Conservation (phyloP, 2,888 invertebrate genomes). For the Archaeoteleia sp. region DNA sequence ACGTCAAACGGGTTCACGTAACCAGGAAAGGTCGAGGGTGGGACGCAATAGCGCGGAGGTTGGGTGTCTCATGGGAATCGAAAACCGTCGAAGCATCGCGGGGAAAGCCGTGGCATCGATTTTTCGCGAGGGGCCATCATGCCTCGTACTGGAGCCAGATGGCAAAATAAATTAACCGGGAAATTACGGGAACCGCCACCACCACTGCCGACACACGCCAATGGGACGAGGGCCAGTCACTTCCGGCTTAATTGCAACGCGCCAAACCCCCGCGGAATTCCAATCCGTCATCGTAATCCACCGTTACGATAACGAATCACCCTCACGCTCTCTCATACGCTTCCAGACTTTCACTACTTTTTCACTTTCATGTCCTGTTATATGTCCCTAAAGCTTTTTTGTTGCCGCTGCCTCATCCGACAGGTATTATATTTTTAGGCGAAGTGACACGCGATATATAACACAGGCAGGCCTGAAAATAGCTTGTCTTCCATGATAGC, state of each 20-base stretch:
- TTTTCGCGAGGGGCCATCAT: constrained; percentile 46
- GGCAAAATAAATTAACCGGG: constrained; percentile 57
- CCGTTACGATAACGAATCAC: constrained; percentile 46
- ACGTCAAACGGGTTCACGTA: constrained; percentile 55
- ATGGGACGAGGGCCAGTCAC: constrained; percentile 32
- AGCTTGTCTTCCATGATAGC: too few relatives aligned
- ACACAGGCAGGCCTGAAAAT: too few relatives aligned
- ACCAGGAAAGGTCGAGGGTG: constrained; percentile 48
- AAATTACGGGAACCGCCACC: constrained; percentile 52
- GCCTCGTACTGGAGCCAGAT: constrained; percentile 36
- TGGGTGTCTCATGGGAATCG: constrained; percentile 56
- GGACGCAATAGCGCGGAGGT: constrained; percentile 42
- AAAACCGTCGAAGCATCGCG: constrained; percentile 56
- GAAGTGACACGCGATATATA: too few relatives aligned
- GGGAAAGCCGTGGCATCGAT: constrained; percentile 47
- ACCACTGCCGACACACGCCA: constrained; percentile 26
- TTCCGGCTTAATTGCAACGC: constrained; percentile 46
- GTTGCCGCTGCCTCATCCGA: too few relatives aligned
- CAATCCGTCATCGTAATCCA: constrained; percentile 48
- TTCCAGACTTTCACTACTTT: constrained; percentile 26
- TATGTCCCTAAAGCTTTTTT: not conserved
- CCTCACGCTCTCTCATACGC: constrained; percentile 19
- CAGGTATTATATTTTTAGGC: too few relatives aligned
- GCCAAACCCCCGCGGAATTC: constrained; percentile 48
- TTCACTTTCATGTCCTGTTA: constrained; percentile 37